These are phyloP conservation scores for Bombus waltoni DNA, from an alignment of 1,140 invertebrate species.

Conservation along the genomic window DNA sequence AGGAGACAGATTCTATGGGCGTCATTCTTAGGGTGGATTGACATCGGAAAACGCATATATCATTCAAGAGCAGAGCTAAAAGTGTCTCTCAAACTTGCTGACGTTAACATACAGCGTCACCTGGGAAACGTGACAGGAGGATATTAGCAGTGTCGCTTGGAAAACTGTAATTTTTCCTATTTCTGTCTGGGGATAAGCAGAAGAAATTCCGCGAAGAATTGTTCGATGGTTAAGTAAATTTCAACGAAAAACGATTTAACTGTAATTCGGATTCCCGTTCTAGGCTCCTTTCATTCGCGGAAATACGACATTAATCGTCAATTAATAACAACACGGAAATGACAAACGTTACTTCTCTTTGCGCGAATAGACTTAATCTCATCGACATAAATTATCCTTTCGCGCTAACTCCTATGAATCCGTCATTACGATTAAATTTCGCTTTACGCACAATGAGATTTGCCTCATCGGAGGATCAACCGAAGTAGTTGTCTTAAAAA, in stretches of 20 bases:
- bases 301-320: background rate
- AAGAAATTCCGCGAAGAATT: too few relatives aligned
- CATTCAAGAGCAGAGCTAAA: conserved; percentile 10
- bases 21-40: background rate
- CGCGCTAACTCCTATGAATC: background rate
- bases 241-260: too few relatives aligned
- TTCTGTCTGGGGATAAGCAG: background rate
- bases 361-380: background rate
- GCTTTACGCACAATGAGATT: background rate
- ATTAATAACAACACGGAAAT: background rate
- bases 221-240: too few relatives aligned
- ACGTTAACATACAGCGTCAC: background rate
- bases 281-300: too few relatives aligned
- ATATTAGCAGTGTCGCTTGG: background rate
- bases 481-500: background rate
- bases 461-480: too few relatives aligned
- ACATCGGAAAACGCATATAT: conserved; percentile 1
- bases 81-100: background rate
- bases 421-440: background rate
- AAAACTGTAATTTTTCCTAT: background rate
- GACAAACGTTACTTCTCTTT: background rate
- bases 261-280: too few relatives aligned
- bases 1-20: too few relatives aligned
- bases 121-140: background rate
- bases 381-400: background rate